phyloP scores from a whole-genome alignment of 2,113 vertebrate species.

The Sapayoa aenigma region DNA sequence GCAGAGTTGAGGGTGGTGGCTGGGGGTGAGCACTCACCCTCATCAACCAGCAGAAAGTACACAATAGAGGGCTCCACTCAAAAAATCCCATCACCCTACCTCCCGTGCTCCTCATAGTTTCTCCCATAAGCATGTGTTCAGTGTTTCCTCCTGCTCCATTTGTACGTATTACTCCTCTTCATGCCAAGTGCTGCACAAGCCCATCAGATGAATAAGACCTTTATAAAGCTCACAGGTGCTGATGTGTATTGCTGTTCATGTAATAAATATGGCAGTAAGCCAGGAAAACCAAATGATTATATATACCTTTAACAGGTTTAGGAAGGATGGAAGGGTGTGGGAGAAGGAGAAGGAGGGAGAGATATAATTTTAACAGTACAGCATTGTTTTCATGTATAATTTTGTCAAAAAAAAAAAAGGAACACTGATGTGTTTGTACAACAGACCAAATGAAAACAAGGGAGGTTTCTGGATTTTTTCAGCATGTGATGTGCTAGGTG shows the following conservation, averaged over 20 bases:
- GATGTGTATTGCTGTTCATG: neutral
- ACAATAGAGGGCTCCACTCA: neutral
- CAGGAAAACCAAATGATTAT: conserved; percentile 16
- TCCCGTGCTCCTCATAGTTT: accelerated
- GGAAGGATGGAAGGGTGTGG: conserved; percentile 3
- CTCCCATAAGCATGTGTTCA: neutral
- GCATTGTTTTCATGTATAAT: neutral
- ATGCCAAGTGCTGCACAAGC: neutral
- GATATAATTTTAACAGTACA: neutral
- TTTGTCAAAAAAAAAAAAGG: neutral
- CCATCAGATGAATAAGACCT: conserved; percentile 48
- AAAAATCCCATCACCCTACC: neutral
- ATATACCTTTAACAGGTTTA: neutral
- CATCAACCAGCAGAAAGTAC: neutral
- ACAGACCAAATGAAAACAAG: neutral
- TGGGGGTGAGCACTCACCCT: accelerated
- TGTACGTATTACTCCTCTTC: neutral
- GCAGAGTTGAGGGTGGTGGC: neutral
- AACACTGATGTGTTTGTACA: neutral
- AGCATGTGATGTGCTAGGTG: conserved; percentile 7
- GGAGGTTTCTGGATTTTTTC: conserved; percentile 35
- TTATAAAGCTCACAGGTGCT: conserved; percentile 53
- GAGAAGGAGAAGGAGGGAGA: neutral
- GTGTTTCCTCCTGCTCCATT: neutral
- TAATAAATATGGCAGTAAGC: conserved; percentile 29